Evolutionary conservation across 2,888 invertebrate genomes (phyloP), one percentile per base, ranked within the genome.

Genomic region (Leptinotarsa haldemani): DNA sequence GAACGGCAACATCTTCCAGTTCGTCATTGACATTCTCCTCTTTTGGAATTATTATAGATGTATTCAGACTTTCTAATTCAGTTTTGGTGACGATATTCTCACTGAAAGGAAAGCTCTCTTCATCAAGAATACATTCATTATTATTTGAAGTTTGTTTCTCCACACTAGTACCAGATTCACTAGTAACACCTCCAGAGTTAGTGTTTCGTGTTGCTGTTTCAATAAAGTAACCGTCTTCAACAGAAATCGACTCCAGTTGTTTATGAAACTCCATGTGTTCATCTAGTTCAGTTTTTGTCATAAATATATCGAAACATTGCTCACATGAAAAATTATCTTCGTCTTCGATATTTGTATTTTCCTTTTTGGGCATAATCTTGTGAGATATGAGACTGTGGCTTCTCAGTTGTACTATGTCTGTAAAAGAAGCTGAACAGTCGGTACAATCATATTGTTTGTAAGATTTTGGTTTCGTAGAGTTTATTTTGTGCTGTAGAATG

Each of bases 231-330:
- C 25, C 52, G 22, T 52, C 9, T 22, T 18, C 40, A 22, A 53
- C 46, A 1, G 66, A 53, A 16, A 15, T 70, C 15, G 18, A 56
- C 12, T 20, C 46, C 25, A 77, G 46, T 56, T 77, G 69, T 56
- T 74, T 67, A 58, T 82, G 82, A 53, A 80, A 79, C 12, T 77
- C 75, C 73, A 80, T 78, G 65, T 82, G 82, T n/a, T 80, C 74
- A 3, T 79, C 75, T 25, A 80, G 74, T 25, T 79, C 77, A 7
- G 67, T 58, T 65, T 75, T 76, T 3, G 77, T 71, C 12, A 63
- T 18, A 63, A 82, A 82, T 9, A 79, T 71, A 58, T 81, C 80
- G 40, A 76, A 80, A 65, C 82, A 82, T 5, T 77, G 61, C 13
- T 81, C 79, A 64, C 82, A 82, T 18, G 70, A 74, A 4, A 76